phyloP scores from a whole-genome alignment of 2,113 vertebrate genomes.

The Ptychochromis oligacanthus region DNA sequence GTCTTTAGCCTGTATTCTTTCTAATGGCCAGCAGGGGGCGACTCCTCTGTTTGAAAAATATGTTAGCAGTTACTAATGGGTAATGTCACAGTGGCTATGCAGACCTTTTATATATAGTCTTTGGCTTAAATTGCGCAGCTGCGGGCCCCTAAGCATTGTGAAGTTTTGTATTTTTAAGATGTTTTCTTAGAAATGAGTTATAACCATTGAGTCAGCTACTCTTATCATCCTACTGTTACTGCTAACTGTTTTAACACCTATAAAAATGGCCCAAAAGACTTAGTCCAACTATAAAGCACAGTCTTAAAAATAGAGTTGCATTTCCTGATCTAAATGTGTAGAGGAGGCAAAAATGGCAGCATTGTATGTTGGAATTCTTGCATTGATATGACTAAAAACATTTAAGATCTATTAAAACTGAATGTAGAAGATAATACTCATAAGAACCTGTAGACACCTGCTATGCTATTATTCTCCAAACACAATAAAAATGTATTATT shows the following conservation, averaged over 20 bases:
- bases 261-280: not conserved
- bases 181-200: not conserved
- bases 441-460: not conserved
- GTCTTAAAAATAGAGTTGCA: not conserved
- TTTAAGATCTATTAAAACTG: too few species aligned
- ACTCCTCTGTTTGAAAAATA: too few species aligned
- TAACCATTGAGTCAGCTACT: not conserved
- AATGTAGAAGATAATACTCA: not conserved
- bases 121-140: not conserved
- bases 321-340: not conserved
- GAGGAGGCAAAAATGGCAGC: not conserved
- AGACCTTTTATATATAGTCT: not conserved
- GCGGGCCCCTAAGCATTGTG: too few species aligned
- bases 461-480: not conserved
- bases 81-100: not conserved
- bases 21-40: too few species aligned
- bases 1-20: too few species aligned
- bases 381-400: too few species aligned
- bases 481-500: not conserved
- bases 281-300: not conserved
- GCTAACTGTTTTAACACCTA: fast-evolving
- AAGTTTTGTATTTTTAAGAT: too few species aligned
- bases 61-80: not conserved
- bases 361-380: too few species aligned
- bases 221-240: not conserved